Evolutionary conservation across 1,140 invertebrate genomes (phyloP).

Genomic region (Ylistrum balloti): DNA sequence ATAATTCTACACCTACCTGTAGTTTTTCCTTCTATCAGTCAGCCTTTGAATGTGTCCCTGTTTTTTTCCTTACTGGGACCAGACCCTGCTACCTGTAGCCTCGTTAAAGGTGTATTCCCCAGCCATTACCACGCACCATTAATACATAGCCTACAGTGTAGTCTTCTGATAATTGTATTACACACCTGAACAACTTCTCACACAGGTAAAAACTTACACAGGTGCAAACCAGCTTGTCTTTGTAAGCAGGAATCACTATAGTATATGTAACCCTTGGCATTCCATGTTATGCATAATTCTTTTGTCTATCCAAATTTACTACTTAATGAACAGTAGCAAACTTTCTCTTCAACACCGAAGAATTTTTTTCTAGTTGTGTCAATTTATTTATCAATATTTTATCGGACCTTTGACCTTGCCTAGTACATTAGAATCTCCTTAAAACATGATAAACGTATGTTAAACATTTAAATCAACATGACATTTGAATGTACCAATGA

Average conservation of each 20-base stretch:
- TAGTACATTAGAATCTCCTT: not conserved
- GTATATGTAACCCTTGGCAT: not conserved
- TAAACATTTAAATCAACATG: slow-evolving; percentile 35
- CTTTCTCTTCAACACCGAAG: not conserved
- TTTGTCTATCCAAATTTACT: not conserved
- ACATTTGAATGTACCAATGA: not conserved
- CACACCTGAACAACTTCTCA: not conserved
- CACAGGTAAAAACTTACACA: slow-evolving; percentile 29
- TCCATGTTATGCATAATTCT: not conserved
- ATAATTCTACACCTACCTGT: not conserved
- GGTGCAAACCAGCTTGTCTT: not conserved
- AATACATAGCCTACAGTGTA: not conserved
- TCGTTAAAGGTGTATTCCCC: slow-evolving; percentile 12
- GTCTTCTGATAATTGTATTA: not conserved
- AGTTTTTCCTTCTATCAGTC: not conserved
- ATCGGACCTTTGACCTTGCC: not conserved
- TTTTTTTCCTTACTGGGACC: not conserved
- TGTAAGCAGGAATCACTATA: not conserved
- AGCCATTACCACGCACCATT: not conserved
- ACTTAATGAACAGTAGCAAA: too few species aligned
- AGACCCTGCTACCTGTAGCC: not conserved
- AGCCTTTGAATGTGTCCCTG: not conserved
- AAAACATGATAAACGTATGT: slow-evolving; percentile 16
- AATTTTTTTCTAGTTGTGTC: not conserved
- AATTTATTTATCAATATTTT: not conserved